Evolutionary conservation across 2,113 vertebrate genomes (phyloP), one percentile per base, ranked within the genome.

Genomic region (Nerophis lumbriciformis): DNA sequence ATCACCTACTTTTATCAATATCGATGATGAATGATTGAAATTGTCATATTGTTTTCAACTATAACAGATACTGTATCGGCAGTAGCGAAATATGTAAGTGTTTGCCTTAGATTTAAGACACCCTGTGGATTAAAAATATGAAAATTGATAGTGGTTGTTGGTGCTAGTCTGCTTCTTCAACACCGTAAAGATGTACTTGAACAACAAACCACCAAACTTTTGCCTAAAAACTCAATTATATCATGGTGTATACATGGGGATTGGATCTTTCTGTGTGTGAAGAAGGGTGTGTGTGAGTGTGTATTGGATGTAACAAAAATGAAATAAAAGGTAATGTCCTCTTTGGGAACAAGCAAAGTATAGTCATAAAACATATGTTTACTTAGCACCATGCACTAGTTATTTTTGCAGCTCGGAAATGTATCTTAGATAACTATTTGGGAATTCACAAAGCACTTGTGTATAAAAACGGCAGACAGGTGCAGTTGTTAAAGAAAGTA

Each of bases 341-440:
- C 55, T 57, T 16, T 57, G 38, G 39, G 55, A 57, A 57, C 19
- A 10, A 44, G 45, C 9, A 56, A 56, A 56, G 54, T 57, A 57
- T 38, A 7, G 11, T 19, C 39, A 45, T 57, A 57, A 57, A 57
- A 57, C 4, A 57, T 45, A n/a, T 19, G 38, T 21, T 57, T 44
- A 44, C n/a, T 42, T 44, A 57, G n/a, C 16, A 44, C 55, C 16
- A 44, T n/a, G 21, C 10, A 14, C 38, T 11, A 6, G 36, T 56
- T 53, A 61, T 56, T 45, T 67, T 49, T 69, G n/a, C 55, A 62
- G n/a, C 38, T 61, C 59, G 63, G 48, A 62, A 45, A 72, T 42
- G 28, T 6, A 64, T 19, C 15, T 59, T 28, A 49, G n/a, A 63
- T 63, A 57, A 58, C 48, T 16, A 59, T 21, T 8, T 68, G 45